These are phyloP conservation scores for Macrotus californicus DNA, from an alignment of 2,113 vertebrate species.

Conservation along the genomic window DNA sequence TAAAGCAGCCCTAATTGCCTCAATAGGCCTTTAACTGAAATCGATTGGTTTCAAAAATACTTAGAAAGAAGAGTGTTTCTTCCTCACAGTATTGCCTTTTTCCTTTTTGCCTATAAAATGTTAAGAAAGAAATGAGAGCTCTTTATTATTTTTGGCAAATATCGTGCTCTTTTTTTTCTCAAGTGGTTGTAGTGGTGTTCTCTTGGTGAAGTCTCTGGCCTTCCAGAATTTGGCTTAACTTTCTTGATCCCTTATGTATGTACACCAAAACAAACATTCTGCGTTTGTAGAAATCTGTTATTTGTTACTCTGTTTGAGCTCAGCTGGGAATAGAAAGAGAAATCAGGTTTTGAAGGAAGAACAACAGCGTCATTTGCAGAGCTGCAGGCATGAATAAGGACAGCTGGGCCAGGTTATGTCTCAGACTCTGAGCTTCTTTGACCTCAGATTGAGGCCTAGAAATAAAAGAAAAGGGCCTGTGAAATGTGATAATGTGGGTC, in stretches of 20 bases:
- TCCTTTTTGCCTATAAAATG: background rate
- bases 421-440: background rate
- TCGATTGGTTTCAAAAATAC: background rate
- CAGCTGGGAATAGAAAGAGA: conserved; percentile 26
- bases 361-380: background rate
- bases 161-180: conserved; percentile 27
- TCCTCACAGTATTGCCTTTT: background rate
- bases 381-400: background rate
- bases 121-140: background rate
- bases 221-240: conserved; percentile 49
- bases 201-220: conserved; percentile 2
- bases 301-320: conserved; percentile 50
- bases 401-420: background rate
- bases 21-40: conserved; percentile 3
- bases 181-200: background rate
- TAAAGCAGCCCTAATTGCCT: background rate
- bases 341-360: conserved; percentile 13
- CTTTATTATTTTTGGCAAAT: background rate
- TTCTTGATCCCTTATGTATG: conserved; percentile 53
- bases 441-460: background rate
- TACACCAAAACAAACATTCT: conserved; percentile 33
- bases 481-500: background rate
- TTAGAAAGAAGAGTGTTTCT: background rate
- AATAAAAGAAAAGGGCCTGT: background rate
- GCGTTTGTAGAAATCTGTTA: conserved; percentile 51